Evolutionary conservation across 2,797 vertebrate genomes (phyloP), one percentile per base, ranked within the genome.

Genomic region (Smutsia gigantea): DNA sequence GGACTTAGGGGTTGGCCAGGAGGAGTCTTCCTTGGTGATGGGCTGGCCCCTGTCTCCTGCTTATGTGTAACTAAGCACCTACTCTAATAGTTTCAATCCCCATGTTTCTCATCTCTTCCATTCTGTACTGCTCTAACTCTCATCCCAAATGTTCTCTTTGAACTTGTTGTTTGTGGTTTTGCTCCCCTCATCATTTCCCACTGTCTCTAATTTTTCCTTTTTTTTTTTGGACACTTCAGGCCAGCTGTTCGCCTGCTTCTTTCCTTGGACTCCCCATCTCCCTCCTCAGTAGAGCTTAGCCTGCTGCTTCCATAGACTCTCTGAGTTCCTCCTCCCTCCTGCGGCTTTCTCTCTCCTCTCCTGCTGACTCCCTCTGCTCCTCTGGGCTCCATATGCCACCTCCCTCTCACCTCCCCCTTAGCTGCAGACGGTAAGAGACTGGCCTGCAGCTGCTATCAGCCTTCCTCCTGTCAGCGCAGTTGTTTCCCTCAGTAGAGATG

Each of bases 101-200:
- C 3, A 18, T 37, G 83, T 83, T 37, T 21, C 49, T 39, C 53
- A 37, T 84, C 53, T 77, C 39, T 93, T 90, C 39, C 34, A 17
- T n/a, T 90, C 42, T 79, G 49, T n/a, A 31, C 2, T 72, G 51
- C 49, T 89, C 88, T 77, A 49, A 92, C 18, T 78, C 93, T 49
- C 59, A 90, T 53, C 71, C 6, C 51, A 68, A 94, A 83, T 84
- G 74, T 37, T 64, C 66, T 90, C 75, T 74, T 71, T 29, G 27
- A 94, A 83, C 23, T 55, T 77, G 88, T 75, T 85, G 19, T 93
- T 71, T 39, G 55, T 72, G 64, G 17, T 94, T 96, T 97, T 57
- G 69, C 64, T 77, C 27, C 61, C 21, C 6, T 87, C 74, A n/a
- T 49, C 2, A 0, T 46, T 63, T 94, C 81, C 84, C 42, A 93